Evolutionary conservation across 1,140 invertebrate species (phyloP).

Genomic region (Theocolax elegans): DNA sequence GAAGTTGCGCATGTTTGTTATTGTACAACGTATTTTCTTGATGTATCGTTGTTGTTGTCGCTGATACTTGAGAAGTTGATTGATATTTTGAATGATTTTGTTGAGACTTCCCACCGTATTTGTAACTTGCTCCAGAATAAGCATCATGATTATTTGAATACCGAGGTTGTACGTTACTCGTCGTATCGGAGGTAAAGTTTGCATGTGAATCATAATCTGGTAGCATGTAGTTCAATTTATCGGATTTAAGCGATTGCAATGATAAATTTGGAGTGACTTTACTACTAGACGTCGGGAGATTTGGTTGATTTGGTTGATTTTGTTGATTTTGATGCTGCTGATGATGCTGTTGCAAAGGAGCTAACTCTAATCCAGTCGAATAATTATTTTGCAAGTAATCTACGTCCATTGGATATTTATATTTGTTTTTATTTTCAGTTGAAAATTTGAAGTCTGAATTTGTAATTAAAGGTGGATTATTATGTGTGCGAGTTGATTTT

Average conservation of each 20-base stretch:
- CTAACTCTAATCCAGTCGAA: constrained; percentile 40
- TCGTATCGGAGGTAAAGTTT: constrained; percentile 54
- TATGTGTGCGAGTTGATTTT: constrained; percentile 22
- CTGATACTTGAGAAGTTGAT: constrained; percentile 45
- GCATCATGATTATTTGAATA: constrained; percentile 55
- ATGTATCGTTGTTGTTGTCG: constrained; percentile 47
- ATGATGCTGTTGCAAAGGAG: constrained; percentile 51
- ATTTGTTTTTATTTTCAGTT: constrained; percentile 55
- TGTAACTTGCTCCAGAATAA: constrained; percentile 59
- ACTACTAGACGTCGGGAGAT: constrained; percentile 44
- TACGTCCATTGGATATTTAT: constrained; percentile 60
- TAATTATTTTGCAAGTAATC: constrained; percentile 61
- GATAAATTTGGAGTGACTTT: constrained; percentile 26
- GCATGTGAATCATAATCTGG: constrained; percentile 57
- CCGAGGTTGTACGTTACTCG: constrained; percentile 41
- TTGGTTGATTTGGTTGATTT: constrained; percentile 38
- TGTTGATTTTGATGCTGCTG: constrained; percentile 49
- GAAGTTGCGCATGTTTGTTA: constrained; percentile 42
- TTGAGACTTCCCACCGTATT: constrained; percentile 55
- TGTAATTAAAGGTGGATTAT: constrained; percentile 22
- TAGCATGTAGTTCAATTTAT: constrained; percentile 56
- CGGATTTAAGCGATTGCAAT: constrained; percentile 51
- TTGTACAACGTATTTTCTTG: constrained; percentile 47
- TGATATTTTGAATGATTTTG: constrained; percentile 61
- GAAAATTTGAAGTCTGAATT: constrained; percentile 54